A percentile compares a stretch with the other conserved stretches of the same genome.
phyloP scores from a whole-genome alignment of 1,140 invertebrate species.

The Papilio xuthus region DNA sequence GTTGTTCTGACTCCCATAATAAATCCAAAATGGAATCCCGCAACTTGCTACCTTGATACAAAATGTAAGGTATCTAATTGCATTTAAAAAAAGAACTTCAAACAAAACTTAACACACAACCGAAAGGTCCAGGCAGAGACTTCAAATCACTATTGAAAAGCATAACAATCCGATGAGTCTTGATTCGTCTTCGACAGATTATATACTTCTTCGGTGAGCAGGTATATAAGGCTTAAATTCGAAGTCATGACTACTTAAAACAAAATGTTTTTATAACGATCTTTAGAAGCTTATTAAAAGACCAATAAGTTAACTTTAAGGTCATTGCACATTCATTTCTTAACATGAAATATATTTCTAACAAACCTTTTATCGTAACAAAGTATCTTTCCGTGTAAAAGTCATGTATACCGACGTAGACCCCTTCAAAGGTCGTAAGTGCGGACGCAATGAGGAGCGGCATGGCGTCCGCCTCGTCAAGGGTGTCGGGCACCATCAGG shows the following conservation, averaged over 20 bases:
- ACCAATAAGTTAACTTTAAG: too few species aligned
- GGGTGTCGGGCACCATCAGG: conserved; percentile 57
- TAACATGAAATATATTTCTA: neutral
- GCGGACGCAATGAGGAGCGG: conserved; percentile 54
- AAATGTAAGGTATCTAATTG: neutral
- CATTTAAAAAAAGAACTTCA: neutral
- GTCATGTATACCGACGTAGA: conserved; percentile 35
- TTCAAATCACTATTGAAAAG: neutral
- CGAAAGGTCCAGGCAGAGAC: neutral
- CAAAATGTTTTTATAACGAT: too few species aligned
- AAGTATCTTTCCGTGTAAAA: conserved; percentile 35
- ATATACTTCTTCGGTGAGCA: neutral
- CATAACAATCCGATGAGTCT: neutral
- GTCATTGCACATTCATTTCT: too few species aligned
- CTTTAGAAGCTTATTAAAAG: too few species aligned
- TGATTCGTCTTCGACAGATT: neutral
- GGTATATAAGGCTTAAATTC: too few species aligned
- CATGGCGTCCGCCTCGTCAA: conserved; percentile 65
- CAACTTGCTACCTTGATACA: conserved; percentile 31
- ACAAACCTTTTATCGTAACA: conserved; percentile 33
- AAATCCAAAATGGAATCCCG: conserved; percentile 35
- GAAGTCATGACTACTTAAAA: too few species aligned
- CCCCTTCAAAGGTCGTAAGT: conserved; percentile 34
- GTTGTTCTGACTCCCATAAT: conserved; percentile 29
- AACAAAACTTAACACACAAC: neutral